These are phyloP conservation scores for Ornithoptera priamus DNA, from an alignment of 2,888 invertebrate species.

Conservation along the genomic window DNA sequence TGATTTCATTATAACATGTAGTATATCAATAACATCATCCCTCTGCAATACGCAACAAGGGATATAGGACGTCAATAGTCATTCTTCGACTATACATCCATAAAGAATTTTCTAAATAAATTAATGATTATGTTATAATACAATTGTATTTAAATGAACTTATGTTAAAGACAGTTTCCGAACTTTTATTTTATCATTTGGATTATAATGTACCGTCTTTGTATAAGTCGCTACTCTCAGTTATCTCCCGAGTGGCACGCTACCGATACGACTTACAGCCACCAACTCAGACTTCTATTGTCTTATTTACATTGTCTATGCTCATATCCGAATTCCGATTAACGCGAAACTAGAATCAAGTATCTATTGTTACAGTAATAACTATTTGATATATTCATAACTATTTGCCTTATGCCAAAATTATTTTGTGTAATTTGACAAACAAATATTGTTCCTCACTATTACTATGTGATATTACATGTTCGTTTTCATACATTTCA, in stretches of 20 bases:
- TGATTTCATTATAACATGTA: too few relatives aligned
- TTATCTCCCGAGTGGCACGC: conserved; percentile 76
- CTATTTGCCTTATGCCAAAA: conserved; percentile 24
- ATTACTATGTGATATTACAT: not conserved
- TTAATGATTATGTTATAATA: too few relatives aligned
- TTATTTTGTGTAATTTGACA: conserved; percentile 13
- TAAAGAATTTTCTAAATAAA: too few relatives aligned
- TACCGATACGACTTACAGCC: conserved; percentile 67
- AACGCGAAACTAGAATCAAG: conserved; percentile 60
- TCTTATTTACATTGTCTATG: conserved; percentile 78
- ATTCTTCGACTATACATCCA: too few relatives aligned
- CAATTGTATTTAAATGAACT: too few relatives aligned
- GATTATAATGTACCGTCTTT: conserved; percentile 74
- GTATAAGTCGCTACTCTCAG: conserved; percentile 68
- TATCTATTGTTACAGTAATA: conserved; percentile 33
- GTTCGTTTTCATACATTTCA: not conserved
- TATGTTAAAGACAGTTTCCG: too few relatives aligned
- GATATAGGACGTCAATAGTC: too few relatives aligned
- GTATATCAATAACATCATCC: too few relatives aligned
- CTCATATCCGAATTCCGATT: conserved; percentile 74
- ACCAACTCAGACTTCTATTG: conserved; percentile 67
- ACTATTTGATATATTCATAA: conserved; percentile 32
- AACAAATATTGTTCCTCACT: conserved; percentile 15
- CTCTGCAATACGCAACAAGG: too few relatives aligned
- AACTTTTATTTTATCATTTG: conserved; percentile 44